These are phyloP conservation scores for Bugulina stolonifera DNA, from an alignment of 2,888 invertebrate species.

Conservation along the genomic window DNA sequence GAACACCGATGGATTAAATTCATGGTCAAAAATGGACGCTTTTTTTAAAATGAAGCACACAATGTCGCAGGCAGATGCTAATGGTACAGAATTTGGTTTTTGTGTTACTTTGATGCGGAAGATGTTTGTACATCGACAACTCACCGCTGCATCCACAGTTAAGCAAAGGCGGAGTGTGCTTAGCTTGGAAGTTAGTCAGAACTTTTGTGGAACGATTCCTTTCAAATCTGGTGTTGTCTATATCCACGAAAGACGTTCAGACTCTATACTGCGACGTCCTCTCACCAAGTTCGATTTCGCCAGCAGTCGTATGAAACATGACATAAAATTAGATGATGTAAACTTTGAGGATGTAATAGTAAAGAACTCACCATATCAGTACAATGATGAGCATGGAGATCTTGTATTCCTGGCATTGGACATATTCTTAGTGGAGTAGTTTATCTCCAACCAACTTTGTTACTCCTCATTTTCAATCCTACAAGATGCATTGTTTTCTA, in stretches of 20 bases:
- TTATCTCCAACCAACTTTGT: neutral
- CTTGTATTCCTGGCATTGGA: constrained; percentile 14
- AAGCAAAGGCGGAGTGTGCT: constrained; percentile 9
- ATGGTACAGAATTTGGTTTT: neutral
- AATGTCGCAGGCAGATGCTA: neutral
- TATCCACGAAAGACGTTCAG: constrained; percentile 10
- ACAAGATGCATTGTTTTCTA: no score
- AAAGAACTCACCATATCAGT: constrained; percentile 20
- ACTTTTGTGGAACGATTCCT: constrained; percentile 17
- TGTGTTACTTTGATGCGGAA: constrained; percentile 18
- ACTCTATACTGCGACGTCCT: neutral
- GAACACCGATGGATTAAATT: constrained; percentile 16
- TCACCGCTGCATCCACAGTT: neutral
- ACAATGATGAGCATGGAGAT: neutral
- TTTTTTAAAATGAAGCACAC: constrained; percentile 3
- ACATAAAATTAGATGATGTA: constrained; percentile 1
- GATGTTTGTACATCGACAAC: constrained; percentile 7
- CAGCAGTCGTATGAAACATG: neutral
- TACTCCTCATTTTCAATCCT: no score
- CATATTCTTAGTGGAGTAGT: neutral
- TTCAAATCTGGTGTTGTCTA: constrained; percentile 11
- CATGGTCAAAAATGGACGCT: constrained; percentile 21
- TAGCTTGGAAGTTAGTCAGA: constrained; percentile 20
- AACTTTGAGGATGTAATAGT: constrained; percentile 23
- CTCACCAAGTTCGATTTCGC: neutral